Percentiles rank a stretch among this genome's conserved stretches.
phyloP scores from a whole-genome alignment of 2,113 vertebrate genomes.

The Hirundichthys speculiger region DNA sequence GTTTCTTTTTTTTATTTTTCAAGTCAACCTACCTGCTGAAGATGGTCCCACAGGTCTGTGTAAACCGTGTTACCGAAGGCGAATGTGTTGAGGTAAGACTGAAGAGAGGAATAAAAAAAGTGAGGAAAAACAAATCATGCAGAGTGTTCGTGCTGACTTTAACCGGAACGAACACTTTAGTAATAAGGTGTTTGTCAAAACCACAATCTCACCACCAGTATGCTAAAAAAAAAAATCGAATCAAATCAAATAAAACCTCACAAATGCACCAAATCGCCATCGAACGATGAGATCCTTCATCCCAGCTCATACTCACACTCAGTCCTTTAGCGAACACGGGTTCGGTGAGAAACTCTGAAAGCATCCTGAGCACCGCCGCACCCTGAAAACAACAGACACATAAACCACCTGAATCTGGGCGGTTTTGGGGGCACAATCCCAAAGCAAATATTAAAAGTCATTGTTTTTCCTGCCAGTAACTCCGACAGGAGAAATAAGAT shows the following conservation, averaged over 20 bases:
- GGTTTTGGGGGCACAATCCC: not conserved
- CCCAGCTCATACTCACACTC: conserved; percentile 79
- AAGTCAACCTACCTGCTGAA: conserved; percentile 81
- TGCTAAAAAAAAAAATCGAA: not conserved
- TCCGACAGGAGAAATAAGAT: not conserved
- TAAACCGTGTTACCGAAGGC: conserved; percentile 85
- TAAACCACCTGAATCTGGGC: conserved; percentile 22
- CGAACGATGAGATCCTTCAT: not conserved
- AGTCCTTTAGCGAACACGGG: conserved; percentile 85
- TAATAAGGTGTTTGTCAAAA: not conserved
- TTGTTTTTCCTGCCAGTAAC: no score
- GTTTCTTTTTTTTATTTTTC: not conserved
- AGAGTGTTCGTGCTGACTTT: not conserved
- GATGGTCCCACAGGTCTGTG: conserved; percentile 86
- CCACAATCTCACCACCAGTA: not conserved
- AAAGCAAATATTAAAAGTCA: no score
- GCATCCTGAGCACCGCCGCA: conserved; percentile 90
- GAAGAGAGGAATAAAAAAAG: conserved; percentile 6
- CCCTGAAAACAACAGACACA: conserved; percentile 79
- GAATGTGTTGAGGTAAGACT: conserved; percentile 83
- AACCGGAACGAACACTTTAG: not conserved
- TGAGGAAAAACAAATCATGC: not conserved
- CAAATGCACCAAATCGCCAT: not conserved
- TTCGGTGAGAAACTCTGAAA: conserved; percentile 89
- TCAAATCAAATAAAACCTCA: not conserved